Conservation (phyloP, 2,113 vertebrate species). For the Rhea americana region DNA sequence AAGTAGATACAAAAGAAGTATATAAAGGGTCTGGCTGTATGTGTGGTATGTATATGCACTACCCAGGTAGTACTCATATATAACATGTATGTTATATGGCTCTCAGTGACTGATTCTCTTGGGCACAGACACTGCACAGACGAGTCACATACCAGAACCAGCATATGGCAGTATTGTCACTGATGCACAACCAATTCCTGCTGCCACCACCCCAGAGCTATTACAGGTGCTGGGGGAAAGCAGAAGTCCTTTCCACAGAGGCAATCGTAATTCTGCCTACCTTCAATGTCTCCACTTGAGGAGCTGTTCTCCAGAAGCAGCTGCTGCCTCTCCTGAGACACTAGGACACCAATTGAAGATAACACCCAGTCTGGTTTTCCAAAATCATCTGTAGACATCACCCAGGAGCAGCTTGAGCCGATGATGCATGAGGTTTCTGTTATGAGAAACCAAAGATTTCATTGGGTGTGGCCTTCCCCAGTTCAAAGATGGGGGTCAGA, state of each 20-base stretch:
- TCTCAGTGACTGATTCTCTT: neutral
- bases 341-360: slow-evolving; percentile 47
- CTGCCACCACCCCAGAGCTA: neutral
- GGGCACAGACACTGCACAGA: neutral
- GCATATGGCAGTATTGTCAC: rapidly evolving
- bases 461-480: neutral
- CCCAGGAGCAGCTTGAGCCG: slow-evolving; percentile 69
- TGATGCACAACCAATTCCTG: neutral
- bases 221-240: neutral
- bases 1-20: neutral
- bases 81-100: neutral
- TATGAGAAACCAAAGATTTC: slow-evolving; percentile 6
- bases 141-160: neutral
- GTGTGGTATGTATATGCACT: neutral
- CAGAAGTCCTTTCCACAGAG: rapidly evolving
- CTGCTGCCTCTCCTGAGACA: slow-evolving; percentile 41
- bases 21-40: neutral
- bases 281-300: slow-evolving; percentile 35
- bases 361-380: slow-evolving; percentile 71
- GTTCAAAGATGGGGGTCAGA: neutral
- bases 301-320: slow-evolving; percentile 56
- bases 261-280: slow-evolving; percentile 36
- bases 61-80: neutral
- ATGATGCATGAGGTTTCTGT: slow-evolving; percentile 61
- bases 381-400: slow-evolving; percentile 43